Evolutionary conservation across 2,888 invertebrate species (phyloP), one percentile per base, ranked within the genome.

Genomic region (Hybos culiciformis): DNA sequence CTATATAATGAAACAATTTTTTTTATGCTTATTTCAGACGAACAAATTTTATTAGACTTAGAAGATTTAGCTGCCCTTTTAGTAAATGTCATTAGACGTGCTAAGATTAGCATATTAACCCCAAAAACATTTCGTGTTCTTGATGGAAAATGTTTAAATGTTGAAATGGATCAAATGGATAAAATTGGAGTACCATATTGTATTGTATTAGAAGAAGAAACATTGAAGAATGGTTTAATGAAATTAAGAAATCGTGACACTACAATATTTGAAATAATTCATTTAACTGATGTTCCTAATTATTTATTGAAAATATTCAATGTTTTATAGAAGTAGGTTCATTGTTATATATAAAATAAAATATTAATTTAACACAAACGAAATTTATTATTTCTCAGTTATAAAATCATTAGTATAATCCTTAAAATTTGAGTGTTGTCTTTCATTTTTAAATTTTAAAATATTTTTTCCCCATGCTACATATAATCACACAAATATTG

Each of bases 401-500:
- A n/a, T n/a, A n/a, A n/a, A n/a, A n/a, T n/a, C n/a, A n/a, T n/a
- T n/a, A n/a, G n/a, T n/a, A n/a, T 11, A 5, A 12, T 11, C 4
- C 32, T 5, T 32, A 32, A 14, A 32, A 4, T 19, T 36, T 7
- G 11, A 20, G n/a, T 18, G 12, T 8, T 32, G 8, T 14, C 6
- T 32, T 32, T 3, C 7, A 20, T 24, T 24, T 31, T 33, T 20
- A 33, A 8, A 29, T 24, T 26, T 29, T 36, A 20, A 36, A 3
- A n/a, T 36, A 2, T 31, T 11, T 29, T 37, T 26, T 41, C 9
- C n/a, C 23, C 3, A 19, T 50, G 41, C 54, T 63, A 72, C 60
- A 70, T 70, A 53, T 80, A 80, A 68, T 84, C 83, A 56, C 76
- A 78, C 47, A 86, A 70, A 68, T 85, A 85, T 56, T 83, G 82